Evolutionary conservation across 2,797 vertebrate species (phyloP).

Genomic region (Valencia hispanica): DNA sequence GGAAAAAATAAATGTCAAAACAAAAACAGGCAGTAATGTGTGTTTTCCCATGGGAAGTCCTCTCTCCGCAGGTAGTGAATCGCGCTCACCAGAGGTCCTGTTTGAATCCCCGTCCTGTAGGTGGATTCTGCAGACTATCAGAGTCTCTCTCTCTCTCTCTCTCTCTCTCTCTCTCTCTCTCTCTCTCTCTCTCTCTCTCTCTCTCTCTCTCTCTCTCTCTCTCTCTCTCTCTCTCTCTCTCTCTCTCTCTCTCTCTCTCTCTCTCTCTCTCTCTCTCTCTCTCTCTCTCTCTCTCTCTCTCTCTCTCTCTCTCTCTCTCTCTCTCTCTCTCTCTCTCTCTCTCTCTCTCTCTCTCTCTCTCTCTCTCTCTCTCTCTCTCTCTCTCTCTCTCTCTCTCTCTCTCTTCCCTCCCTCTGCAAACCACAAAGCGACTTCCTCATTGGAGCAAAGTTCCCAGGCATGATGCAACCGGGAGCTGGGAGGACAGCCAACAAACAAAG

Average conservation of each 20-base stretch:
- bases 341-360: conserved; percentile 6
- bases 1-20: background rate
- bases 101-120: conserved; percentile 39
- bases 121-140: conserved; percentile 27
- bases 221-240: conserved; percentile 6
- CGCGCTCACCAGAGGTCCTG: background rate
- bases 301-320: background rate
- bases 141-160: background rate
- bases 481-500: conserved; percentile 29
- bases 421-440: conserved; percentile 62
- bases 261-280: conserved; percentile 15
- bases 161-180: conserved; percentile 6
- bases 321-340: conserved; percentile 15
- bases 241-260: background rate
- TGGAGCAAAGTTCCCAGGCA: conserved; percentile 84
- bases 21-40: background rate
- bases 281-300: conserved; percentile 6
- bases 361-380: background rate
- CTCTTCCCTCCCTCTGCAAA: conserved; percentile 21
- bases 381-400: background rate
- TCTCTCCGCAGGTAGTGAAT: conserved; percentile 39
- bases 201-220: conserved; percentile 15
- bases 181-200: background rate
- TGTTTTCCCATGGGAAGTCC: background rate
- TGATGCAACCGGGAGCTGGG: conserved; percentile 70